Conservation (phyloP, 2,888 invertebrate species). For the Nephrocerus scutellatus region DNA sequence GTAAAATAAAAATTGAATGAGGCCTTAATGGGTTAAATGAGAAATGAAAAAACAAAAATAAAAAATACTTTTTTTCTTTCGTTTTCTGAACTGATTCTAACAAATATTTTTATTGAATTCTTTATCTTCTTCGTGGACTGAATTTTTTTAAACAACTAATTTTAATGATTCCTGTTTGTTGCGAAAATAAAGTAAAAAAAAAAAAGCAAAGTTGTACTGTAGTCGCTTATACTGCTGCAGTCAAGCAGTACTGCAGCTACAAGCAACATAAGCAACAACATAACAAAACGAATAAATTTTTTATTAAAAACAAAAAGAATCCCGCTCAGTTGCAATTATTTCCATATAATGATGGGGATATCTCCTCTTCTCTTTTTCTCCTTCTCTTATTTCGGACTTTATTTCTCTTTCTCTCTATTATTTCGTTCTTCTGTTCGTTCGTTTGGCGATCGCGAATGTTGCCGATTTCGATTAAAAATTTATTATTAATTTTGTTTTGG, state of each 20-base stretch:
- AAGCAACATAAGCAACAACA: conserved; percentile 4
- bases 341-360: conserved; percentile 14
- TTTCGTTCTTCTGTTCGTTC: conserved; percentile 3
- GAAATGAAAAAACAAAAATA: no score
- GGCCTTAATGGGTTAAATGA: no score
- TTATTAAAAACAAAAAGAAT: background rate
- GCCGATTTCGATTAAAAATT: conserved; percentile 13
- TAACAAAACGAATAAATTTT: conserved; percentile 1
- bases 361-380: conserved; percentile 18
- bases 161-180: no score
- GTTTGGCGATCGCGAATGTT: no score
- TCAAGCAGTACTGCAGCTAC: no score
- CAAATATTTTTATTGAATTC: conserved; percentile 21
- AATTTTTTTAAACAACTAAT: no score
- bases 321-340: conserved; percentile 3
- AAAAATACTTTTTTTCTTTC: conserved; percentile 7
- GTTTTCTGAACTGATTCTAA: conserved; percentile 16
- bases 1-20: no score
- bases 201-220: conserved; percentile 8
- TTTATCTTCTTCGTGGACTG: conserved; percentile 21
- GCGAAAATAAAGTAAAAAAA: conserved; percentile 11
- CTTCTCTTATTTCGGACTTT: conserved; percentile 12
- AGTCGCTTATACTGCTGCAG: background rate
- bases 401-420: conserved; percentile 1
- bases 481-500: conserved; percentile 6